Conservation (phyloP, 2,113 vertebrate species). For the Chionis minor region DNA sequence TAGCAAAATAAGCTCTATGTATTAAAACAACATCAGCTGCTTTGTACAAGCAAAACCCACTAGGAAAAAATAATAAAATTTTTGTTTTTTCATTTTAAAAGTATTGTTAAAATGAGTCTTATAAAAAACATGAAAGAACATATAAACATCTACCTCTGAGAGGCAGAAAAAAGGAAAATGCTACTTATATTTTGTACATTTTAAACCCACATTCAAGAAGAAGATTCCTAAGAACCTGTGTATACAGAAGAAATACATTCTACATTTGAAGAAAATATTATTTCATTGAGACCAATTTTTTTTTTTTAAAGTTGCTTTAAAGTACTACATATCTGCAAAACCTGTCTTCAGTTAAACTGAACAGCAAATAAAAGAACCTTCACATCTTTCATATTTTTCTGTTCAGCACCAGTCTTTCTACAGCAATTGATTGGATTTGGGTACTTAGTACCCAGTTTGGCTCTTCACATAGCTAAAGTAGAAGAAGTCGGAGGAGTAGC, state of each 20-base stretch:
- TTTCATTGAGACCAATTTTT: neutral
- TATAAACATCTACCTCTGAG: neutral
- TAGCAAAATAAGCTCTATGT: neutral
- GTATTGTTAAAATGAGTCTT: neutral
- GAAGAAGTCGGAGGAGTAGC: neutral
- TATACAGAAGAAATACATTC: neutral
- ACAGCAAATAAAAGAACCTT: neutral
- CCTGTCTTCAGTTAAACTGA: neutral
- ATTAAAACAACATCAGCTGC: neutral
- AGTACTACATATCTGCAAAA: neutral
- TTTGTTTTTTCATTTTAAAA: neutral
- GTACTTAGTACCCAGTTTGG: neutral
- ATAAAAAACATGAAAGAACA: accelerated
- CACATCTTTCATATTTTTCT: neutral
- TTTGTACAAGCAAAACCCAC: neutral
- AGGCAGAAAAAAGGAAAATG: neutral
- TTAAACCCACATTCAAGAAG: neutral
- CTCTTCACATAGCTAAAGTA: neutral
- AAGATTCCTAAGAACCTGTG: neutral
- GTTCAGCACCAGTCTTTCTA: neutral
- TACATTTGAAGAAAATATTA: neutral
- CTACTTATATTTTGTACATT: neutral
- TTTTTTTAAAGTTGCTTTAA: neutral
- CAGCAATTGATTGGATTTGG: neutral
- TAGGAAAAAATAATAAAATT: neutral